Base-by-base conservation (phyloP, 2,888 invertebrate species). In the Epinotia nisella region DNA sequence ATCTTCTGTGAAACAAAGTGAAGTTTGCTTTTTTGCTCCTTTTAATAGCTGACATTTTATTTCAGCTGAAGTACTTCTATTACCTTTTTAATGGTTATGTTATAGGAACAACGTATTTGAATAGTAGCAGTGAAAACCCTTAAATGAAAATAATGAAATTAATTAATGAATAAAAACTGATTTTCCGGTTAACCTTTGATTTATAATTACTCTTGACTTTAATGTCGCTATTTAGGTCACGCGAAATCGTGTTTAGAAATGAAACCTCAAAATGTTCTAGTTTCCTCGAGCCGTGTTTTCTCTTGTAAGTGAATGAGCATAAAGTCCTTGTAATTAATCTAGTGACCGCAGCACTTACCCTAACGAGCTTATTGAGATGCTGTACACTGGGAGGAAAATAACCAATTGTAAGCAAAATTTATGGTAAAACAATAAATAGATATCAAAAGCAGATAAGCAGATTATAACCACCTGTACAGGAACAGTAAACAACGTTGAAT, bases 311-410 rank as follows among this genome's bases (percentile, higher is more conserved):
- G 69, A 53, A 60, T 51, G 49, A 62, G 72, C 69, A 74, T 74
- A 70, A 74, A 76, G 79, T 70, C 71, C 15, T 29, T 73, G 82
- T 83, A 83, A 86, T 88, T 86, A 87, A 86, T 85, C 81, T 80
- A 82, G 83, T 85, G 87, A 86, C 85, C 83, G 77, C 82, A 80
- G 82, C 83, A 84, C 80, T 82, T 78, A 62, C 79, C 75, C 81
- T 86, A 85, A 86, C 82, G 83, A 87, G 80, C 76, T 68, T 51
- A 21, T 58, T 19, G 59, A 64, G 61, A 17, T 39, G 41, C n/a
- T 71, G 59, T 74, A 56, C 69, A 66, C 69, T 58, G 19, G 58
- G 55, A 49, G 67, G 35, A 64, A 49, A 9, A 24, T 24, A 49
- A 21, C 11, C 35, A 35, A 35, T 56, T 56, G 29, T 13, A 19